A percentile compares a stretch with the other conserved stretches of the same genome.
phyloP scores from a whole-genome alignment of 2,113 vertebrate species.

The Typhlomys cinereus region DNA sequence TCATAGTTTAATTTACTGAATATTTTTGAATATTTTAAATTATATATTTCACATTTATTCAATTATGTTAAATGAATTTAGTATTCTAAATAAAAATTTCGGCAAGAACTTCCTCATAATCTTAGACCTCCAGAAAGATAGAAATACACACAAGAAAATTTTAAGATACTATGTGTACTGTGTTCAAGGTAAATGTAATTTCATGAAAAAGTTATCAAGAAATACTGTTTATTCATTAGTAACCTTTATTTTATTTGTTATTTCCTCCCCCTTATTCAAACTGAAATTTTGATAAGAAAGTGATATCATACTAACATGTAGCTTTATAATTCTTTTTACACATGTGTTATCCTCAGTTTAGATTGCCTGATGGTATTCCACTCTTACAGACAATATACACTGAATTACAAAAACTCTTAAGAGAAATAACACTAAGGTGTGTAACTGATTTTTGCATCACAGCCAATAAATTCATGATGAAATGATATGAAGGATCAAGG shows the following conservation, averaged over 20 bases:
- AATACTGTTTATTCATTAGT: background rate
- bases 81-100: background rate
- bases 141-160: background rate
- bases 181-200: background rate
- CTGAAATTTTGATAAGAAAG: background rate
- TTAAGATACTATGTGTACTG: background rate
- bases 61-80: background rate
- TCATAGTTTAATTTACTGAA: background rate
- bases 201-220: background rate
- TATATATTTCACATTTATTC: background rate
- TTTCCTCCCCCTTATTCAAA: background rate
- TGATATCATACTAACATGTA: background rate
- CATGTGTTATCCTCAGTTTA: background rate
- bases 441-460: too few species aligned
- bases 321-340: background rate
- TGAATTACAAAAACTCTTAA: background rate
- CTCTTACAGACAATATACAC: background rate
- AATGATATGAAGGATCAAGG: too few species aligned
- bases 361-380: background rate
- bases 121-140: background rate
- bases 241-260: background rate
- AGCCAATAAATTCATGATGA: too few species aligned
- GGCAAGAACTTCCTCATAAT: background rate
- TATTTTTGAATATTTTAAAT: conserved; percentile 15
- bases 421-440: too few species aligned